Evolutionary conservation across 2,113 vertebrate genomes (phyloP), one percentile per base, ranked within the genome.

Genomic region (Oryctolagus cuniculus): DNA sequence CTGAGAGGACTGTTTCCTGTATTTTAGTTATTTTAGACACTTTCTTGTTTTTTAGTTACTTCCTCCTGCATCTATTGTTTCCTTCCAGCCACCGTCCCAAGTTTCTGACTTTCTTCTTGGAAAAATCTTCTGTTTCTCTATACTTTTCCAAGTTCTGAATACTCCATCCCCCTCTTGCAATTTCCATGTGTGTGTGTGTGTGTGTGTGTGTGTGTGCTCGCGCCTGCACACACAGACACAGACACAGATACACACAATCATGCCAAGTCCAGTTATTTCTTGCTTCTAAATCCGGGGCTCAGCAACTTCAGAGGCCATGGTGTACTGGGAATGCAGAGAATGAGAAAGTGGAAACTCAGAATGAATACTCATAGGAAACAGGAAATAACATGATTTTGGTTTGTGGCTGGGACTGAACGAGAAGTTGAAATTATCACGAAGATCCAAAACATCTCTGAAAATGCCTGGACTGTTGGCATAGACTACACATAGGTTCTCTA

Each of bases 401-500:
- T 29, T 49, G 22, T 72, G 55, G 4, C 27, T 36, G 21, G 31
- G 19, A 80, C 22, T n/a, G 3, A 38, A 17, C 8, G 51, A 10
- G 4, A 79, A 87, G 8, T 11, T 10, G 51, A 64, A n/a, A 69
- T 29, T 6, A 49, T 2, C 29, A 15, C 24, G 44, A 44, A 21
- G 19, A 4, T n/a, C 36, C 36, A 12, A 9, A 49, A 25, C 22
- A 61, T 53, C 24, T 53, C 12, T 12, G 19, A 79, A 6, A 1
- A 4, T 21, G 19, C 1, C 38, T 2, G 3, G 36, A 24, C 17
- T 58, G 0, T 29, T 36, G 3, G 3, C 24, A 15, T 21, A 61
- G 31, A 5, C 10, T 61, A 1, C 9, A 19, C 31, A 13, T 79
- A 15, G 58, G 27, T 36, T 61, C 53, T 81, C 34, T 64, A 2